A percentile compares a stretch with the other conserved stretches of the same genome.
phyloP scores from a whole-genome alignment of 2,113 vertebrate genomes.

The Alligator sinensis region DNA sequence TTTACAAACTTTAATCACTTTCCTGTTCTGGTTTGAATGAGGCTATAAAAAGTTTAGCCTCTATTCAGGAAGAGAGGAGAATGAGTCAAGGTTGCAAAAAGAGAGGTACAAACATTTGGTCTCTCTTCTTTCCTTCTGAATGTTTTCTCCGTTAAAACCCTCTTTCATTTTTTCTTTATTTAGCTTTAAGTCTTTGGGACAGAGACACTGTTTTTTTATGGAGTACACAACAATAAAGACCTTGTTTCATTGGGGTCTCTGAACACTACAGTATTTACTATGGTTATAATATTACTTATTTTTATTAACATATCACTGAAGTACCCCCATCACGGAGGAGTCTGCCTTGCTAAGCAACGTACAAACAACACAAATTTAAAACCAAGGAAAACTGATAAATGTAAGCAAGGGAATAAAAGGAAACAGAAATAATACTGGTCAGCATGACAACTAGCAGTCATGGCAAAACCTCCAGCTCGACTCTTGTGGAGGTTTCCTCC shows the following conservation, averaged over 20 bases:
- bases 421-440: background rate
- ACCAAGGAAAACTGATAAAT: background rate
- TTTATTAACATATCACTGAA: background rate
- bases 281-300: background rate
- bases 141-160: background rate
- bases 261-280: background rate
- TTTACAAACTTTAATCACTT: background rate
- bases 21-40: background rate
- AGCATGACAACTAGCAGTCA: background rate
- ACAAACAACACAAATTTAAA: background rate
- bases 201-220: background rate
- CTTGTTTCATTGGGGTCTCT: background rate
- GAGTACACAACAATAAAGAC: background rate
- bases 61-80: background rate
- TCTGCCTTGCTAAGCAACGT: background rate
- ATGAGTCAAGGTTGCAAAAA: rapidly evolving
- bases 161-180: background rate
- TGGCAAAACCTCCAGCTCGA: background rate
- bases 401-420: background rate
- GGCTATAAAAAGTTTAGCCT: rapidly evolving
- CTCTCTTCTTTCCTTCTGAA: background rate
- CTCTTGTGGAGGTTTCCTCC: background rate
- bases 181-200: background rate
- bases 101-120: background rate
- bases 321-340: background rate